Percentiles rank a stretch among this genome's conserved stretches.
Conservation (phyloP, 2,888 invertebrate genomes). For the Andrena camellia region DNA sequence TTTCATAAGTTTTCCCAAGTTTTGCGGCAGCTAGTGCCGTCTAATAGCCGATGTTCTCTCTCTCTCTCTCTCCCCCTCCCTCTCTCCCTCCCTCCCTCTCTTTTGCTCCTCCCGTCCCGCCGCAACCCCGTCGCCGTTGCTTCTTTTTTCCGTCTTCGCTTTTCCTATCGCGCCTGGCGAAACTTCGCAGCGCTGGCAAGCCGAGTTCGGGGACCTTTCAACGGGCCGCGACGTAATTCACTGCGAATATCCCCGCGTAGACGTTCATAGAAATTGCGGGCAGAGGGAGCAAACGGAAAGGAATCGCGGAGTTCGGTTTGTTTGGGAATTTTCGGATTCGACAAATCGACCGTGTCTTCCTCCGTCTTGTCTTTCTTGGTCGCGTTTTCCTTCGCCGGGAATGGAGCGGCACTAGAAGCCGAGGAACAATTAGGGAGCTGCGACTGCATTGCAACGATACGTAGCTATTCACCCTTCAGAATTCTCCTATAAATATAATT, state of each 20-base stretch:
- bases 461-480: background rate
- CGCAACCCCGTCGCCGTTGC: background rate
- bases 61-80: background rate
- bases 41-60: conserved; percentile 73
- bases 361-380: background rate
- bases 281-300: conserved; percentile 25
- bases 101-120: conserved; percentile 13
- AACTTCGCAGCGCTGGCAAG: conserved; percentile 56
- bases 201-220: conserved; percentile 54
- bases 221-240: conserved; percentile 62
- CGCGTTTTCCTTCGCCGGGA: background rate
- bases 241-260: conserved; percentile 53
- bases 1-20: conserved; percentile 82
- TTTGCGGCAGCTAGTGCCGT: conserved; percentile 78
- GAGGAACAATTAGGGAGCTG: too few species aligned
- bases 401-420: background rate
- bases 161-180: conserved; percentile 59
- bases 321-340: conserved; percentile 42
- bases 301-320: conserved; percentile 35
- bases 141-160: conserved; percentile 45
- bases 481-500: background rate
- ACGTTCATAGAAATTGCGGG: conserved; percentile 60
- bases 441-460: too few species aligned
- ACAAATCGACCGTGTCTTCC: conserved; percentile 34
- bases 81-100: conserved; percentile 45